phyloP scores from a whole-genome alignment of 2,113 vertebrate genomes.

The Platichthys stellatus region DNA sequence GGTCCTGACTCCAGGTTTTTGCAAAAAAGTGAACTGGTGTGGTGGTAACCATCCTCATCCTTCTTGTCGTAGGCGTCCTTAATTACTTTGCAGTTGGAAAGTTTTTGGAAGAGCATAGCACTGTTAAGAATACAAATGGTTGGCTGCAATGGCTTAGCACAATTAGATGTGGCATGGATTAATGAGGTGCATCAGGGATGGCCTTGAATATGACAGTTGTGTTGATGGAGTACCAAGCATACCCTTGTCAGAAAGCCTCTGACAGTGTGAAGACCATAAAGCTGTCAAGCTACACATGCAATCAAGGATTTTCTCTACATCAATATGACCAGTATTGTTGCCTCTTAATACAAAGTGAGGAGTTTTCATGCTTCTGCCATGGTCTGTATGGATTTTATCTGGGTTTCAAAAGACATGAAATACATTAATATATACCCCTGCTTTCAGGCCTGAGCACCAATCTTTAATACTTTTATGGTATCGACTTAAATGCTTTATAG shows the following conservation, averaged over 20 bases:
- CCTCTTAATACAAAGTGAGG: background rate
- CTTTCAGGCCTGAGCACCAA: background rate
- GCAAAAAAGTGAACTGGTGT: constrained; percentile 6
- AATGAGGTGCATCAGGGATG: constrained; percentile 52
- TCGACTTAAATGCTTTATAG: background rate
- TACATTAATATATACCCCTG: background rate
- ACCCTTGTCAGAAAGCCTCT: constrained; percentile 26
- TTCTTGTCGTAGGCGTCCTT: constrained; percentile 8
- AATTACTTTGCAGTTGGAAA: constrained; percentile 29
- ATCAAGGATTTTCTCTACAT: background rate
- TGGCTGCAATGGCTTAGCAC: constrained; percentile 65
- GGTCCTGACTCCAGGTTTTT: background rate
- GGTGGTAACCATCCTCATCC: constrained; percentile 2
- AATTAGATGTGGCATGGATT: constrained; percentile 72
- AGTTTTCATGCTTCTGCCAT: background rate
- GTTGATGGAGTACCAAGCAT: background rate
- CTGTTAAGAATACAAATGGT: constrained; percentile 45
- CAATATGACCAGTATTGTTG: background rate
- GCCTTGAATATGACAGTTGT: constrained; percentile 44
- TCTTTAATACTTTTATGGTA: background rate
- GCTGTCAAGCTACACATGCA: background rate
- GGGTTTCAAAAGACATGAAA: background rate
- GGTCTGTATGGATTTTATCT: constrained; percentile 1
- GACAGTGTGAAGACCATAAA: background rate
- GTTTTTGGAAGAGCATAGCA: constrained; percentile 17